Base-by-base conservation (phyloP, 2,113 vertebrate species). In the Capreolus pygargus region DNA sequence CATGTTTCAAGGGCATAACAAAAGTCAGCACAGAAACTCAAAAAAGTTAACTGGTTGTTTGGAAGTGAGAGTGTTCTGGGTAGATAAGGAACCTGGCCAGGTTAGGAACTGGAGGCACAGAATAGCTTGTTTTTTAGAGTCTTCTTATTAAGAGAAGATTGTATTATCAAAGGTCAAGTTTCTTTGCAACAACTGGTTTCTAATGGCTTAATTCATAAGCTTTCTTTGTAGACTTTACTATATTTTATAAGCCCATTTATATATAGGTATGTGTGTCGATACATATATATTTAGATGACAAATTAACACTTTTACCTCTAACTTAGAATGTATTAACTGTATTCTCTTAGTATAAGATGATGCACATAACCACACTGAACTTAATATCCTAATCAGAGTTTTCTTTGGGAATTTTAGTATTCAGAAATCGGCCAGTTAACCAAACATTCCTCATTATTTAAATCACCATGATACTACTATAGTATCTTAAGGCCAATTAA, bases 111-210 rank as follows among this genome's bases (percentile, higher is more conserved):
- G 39, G 89, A 86, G 58, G 25, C 39, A n/a, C 33, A 89, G 33
- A 52, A 67, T 54, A 36, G 19, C n/a, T 64, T 84, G 67, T 74
- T 89, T 89, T 86, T 97, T 87, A 61, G 4, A 95, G 36, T 45
- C 76, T 90, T 70, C 79, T 92, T 30, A 14, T 95, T 84, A 91
- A 43, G 55, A 78, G 47, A 92, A 94, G 74, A 45, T 70, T 60
- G 5, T 97, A 43, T 93, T 95, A 33, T 89, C 89, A 95, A 86
- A 97, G 67, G 86, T 96, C 11, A 89, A 4, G 43, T 92, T 97
- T 95, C 55, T 67, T 52, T 36, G 50, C 36, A 94, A 70, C 52
- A 84, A 19, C 17, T 89, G 76, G 50, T 89, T 97, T n/a, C 10
- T 82, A 2, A 45, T 21, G 87, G 6, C 76, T 94, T 92, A 89